Percentiles rank a stretch among this genome's conserved stretches.
These are phyloP conservation scores for Pampus argenteus DNA, from an alignment of 2,797 vertebrate genomes.

Conservation along the genomic window DNA sequence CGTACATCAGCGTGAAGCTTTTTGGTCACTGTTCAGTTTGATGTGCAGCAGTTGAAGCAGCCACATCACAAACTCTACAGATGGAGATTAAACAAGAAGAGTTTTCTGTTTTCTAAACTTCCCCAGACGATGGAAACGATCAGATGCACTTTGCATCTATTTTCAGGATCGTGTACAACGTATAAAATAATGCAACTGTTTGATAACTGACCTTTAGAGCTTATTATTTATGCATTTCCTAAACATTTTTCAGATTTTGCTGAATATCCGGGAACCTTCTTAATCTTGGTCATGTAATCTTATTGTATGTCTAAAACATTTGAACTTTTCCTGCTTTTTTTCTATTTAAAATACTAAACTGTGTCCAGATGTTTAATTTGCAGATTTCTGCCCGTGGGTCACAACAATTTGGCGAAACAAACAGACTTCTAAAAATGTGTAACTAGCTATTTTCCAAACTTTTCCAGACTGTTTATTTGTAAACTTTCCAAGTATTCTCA, in stretches of 20 bases:
- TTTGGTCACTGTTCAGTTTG: conserved; percentile 4
- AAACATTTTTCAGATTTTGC: not conserved
- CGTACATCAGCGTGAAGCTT: not conserved
- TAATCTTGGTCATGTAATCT: conserved; percentile 24
- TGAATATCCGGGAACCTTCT: not conserved
- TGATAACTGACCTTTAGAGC: not conserved
- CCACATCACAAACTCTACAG: conserved; percentile 39
- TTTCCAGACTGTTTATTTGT: conserved; percentile 16
- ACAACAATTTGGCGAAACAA: conserved; percentile 21
- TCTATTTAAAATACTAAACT: conserved; percentile 48
- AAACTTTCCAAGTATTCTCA: conserved; percentile 7
- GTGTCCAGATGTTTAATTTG: conserved; percentile 61
- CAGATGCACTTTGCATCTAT: not conserved
- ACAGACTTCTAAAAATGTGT: conserved; percentile 4
- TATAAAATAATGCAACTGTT: not conserved
- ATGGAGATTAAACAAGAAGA: not conserved
- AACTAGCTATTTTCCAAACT: conserved; percentile 6
- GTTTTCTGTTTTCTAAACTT: conserved; percentile 10
- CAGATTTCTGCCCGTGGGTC: conserved; percentile 30
- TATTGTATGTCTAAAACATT: conserved; percentile 11
- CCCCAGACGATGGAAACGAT: conserved; percentile 13
- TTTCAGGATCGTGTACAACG: not conserved
- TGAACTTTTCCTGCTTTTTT: conserved; percentile 36
- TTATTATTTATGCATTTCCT: not conserved
- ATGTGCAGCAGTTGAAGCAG: conserved; percentile 17